Conservation (phyloP, 1,140 invertebrate species). For the honey bee (Apis mellifera) region Amel_HAv3.1 CM009931.2:2474501-2475000, state of each 20-base stretch:
- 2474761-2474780: neutral
- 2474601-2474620: neutral
- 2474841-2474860: constrained; percentile 76
- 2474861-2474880: constrained; percentile 76
- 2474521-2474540: constrained; percentile 14
- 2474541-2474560: neutral
- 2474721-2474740: no score
- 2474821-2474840: constrained; percentile 79
- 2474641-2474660: constrained; percentile 75
- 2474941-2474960: neutral
- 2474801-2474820: constrained; percentile 64
- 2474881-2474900: constrained; percentile 64
- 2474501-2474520: neutral
- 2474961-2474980: neutral
- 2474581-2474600: neutral
- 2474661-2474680: constrained; percentile 66
- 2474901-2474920: neutral
- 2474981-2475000: neutral
- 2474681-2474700: constrained; percentile 22
- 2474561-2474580: neutral
- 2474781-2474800: neutral
- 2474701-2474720: constrained; percentile 30
- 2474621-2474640: constrained; percentile 68
- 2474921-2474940: neutral
- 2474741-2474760: constrained; percentile 4